Evolutionary conservation across 2,888 invertebrate genomes (phyloP), one percentile per base, ranked within the genome.

Genomic region (Pyrrhia umbra): DNA sequence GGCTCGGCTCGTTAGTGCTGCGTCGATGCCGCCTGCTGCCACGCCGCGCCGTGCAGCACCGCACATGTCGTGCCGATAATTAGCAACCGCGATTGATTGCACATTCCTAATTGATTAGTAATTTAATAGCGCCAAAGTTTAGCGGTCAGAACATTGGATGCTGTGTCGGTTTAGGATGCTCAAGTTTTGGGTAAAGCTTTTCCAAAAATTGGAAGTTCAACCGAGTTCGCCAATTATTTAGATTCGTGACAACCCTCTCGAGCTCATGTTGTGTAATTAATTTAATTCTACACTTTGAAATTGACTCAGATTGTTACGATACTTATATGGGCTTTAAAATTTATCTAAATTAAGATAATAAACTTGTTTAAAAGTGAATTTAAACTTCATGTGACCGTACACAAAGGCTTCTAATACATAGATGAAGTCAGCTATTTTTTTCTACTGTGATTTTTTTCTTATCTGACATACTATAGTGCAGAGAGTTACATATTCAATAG

Each of bases 1-100:
- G 66, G 70, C 61, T 65, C 42, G 63, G 79, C 82, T 87, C 82
- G 86, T 87, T 87, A 87, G 80, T 73, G 67, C 61, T 40, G 57
- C 50, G 25, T 61, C 65, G 67, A 10, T 42, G 61, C 67, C 50
- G 55, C 59, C 46, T 50, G 55, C 64, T 30, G 40, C 39, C 61
- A 60, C 37, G 20, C 45, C 63, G 62, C 23, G 27, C 54, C 49
- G 43, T 47, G 21, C 59, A 23, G 68, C 40, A 60, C 64, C 60
- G 63, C 39, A 66, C 62, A 68, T 55, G 74, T 66, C 61, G 64
- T 34, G 27, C 34, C 55, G 46, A 50, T 77, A 64, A 82, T 80
- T 80, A 80, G 80, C 71, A 54, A 52, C 71, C 58, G 45, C 74
- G 10, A 45, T 67, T 75, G 80, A 80, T 82, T 72, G 77, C 71